Conservation (phyloP, 2,797 vertebrate genomes). For the Halcyon chelicuti region DNA sequence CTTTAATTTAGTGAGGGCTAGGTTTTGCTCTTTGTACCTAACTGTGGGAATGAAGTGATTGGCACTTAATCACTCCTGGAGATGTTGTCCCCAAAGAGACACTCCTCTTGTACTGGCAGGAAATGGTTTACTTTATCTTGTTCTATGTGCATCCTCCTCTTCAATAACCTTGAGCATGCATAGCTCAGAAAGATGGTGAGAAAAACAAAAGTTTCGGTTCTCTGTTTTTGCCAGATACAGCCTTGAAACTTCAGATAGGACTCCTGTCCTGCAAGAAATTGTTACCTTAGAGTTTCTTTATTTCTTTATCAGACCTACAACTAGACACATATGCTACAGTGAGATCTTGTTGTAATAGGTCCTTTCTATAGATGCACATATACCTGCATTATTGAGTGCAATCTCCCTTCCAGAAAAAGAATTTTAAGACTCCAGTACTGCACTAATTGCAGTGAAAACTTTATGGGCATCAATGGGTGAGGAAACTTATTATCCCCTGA, state of each 20-base stretch:
- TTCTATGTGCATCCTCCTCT: not conserved
- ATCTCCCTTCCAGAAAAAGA: not conserved
- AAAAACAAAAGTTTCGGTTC: not conserved
- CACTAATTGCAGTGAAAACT: not conserved
- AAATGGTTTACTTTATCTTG: not conserved
- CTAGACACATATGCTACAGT: not conserved
- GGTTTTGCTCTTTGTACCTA: not conserved
- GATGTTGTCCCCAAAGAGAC: not conserved
- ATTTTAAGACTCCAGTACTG: not conserved
- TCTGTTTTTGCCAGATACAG: not conserved
- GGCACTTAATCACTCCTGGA: not conserved
- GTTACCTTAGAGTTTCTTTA: not conserved
- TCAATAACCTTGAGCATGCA: not conserved
- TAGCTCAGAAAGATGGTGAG: not conserved
- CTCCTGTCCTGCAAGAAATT: not conserved
- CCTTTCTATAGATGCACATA: not conserved
- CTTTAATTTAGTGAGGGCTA: not conserved
- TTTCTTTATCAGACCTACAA: not conserved
- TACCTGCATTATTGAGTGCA: not conserved
- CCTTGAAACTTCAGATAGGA: not conserved
- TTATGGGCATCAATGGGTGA: not conserved
- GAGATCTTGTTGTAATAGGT: not conserved
- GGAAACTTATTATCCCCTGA: not conserved
- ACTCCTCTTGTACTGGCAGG: not conserved
- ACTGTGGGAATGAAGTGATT: not conserved